A percentile compares a stretch with the other conserved stretches of the same genome.
Conservation (phyloP, 2,888 invertebrate species). For the Aleiodes testaceus region DNA sequence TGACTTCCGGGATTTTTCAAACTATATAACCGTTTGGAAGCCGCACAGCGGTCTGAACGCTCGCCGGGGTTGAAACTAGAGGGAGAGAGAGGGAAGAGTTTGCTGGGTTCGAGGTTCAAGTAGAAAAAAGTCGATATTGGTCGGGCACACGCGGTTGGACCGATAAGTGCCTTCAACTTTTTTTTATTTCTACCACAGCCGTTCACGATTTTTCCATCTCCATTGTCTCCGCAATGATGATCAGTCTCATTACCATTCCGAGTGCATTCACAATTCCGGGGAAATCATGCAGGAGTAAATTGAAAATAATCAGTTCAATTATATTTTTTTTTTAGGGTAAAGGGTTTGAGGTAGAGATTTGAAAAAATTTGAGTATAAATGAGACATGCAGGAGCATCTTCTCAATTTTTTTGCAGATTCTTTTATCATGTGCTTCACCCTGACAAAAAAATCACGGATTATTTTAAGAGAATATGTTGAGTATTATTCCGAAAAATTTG, state of each 20-base stretch:
- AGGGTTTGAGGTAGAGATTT: too few relatives aligned
- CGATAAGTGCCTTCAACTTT: constrained; percentile 30
- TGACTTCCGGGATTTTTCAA: constrained; percentile 21
- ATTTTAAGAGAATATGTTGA: too few relatives aligned
- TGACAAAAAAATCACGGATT: too few relatives aligned
- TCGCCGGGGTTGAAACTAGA: not conserved
- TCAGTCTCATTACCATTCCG: constrained; percentile 17
- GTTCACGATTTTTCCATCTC: constrained; percentile 1
- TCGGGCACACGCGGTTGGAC: constrained; percentile 21
- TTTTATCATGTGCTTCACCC: too few relatives aligned
- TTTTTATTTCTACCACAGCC: not conserved
- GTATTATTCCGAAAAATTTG: too few relatives aligned
- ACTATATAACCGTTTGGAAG: not conserved
- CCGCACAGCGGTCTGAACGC: constrained; percentile 4
- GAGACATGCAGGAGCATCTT: too few relatives aligned
- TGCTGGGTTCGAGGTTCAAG: constrained; percentile 2
- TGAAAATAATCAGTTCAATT: too few relatives aligned
- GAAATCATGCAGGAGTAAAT: not conserved
- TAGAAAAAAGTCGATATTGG: constrained; percentile 33
- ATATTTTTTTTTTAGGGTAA: too few relatives aligned
- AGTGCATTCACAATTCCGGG: not conserved
- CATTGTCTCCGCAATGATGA: not conserved
- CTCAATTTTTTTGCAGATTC: too few relatives aligned
- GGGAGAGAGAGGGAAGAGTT: not conserved
- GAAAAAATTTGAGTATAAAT: too few relatives aligned